Evolutionary conservation across 2,113 vertebrate genomes (phyloP).

Genomic region (Oncorhynchus clarkii): DNA sequence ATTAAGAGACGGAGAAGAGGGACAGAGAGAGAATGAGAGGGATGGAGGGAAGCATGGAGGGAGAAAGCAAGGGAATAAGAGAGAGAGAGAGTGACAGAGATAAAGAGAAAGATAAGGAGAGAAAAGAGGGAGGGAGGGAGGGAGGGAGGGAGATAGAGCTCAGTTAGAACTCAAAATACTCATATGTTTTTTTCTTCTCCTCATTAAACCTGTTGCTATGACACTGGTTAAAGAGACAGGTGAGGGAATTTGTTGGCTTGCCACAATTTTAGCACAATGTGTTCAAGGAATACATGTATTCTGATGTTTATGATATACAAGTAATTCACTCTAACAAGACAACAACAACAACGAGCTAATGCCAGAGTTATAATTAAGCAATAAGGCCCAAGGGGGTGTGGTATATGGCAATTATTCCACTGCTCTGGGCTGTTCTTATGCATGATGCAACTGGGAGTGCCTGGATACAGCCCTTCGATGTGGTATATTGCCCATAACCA

Average conservation of each 20-base stretch:
- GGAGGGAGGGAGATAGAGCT: not conserved
- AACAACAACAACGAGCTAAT: not conserved
- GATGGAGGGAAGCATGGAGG: not conserved
- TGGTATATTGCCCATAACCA: too few species aligned
- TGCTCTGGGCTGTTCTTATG: too few species aligned
- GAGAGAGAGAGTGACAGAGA: not conserved
- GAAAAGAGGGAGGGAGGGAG: too few species aligned
- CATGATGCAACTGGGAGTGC: too few species aligned
- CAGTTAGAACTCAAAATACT: not conserved
- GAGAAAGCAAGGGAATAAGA: too few species aligned
- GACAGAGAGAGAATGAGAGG: not conserved
- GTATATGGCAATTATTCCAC: too few species aligned
- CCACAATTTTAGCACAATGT: not conserved
- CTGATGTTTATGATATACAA: not conserved
- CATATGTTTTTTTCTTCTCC: conserved; percentile 11
- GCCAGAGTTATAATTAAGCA: not conserved
- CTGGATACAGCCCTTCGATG: too few species aligned
- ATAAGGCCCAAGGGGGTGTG: too few species aligned
- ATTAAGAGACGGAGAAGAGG: not conserved
- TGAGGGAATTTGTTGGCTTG: conserved; percentile 12
- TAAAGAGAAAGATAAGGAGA: not conserved
- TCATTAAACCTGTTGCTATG: conserved; percentile 38
- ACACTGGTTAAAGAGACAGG: conserved; percentile 17
- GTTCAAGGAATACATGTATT: not conserved
- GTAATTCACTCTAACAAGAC: not conserved